A percentile compares a stretch with the other conserved stretches of the same genome.
These are phyloP conservation scores for Nesometra sesokonis DNA, from an alignment of 35 echinoderm and acorn worm genomes.

Conservation along the genomic window DNA sequence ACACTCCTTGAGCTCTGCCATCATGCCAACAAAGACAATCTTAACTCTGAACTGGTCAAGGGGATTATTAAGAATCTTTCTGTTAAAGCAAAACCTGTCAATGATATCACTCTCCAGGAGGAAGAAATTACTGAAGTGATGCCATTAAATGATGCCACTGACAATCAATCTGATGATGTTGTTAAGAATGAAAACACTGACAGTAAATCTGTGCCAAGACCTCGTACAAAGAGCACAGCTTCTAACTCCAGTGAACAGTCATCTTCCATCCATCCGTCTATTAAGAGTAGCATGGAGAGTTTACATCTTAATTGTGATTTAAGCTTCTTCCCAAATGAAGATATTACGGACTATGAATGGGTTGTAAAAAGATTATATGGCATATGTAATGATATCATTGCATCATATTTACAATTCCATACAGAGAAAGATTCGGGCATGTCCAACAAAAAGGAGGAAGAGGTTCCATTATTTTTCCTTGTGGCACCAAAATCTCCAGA, in stretches of 20 bases:
- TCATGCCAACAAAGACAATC: slow-evolving; percentile 52
- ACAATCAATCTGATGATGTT: background rate
- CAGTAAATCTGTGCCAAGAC: background rate
- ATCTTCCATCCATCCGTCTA: background rate
- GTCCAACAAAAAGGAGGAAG: slow-evolving; percentile 14
- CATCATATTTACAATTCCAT: slow-evolving; percentile 79
- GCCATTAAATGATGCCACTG: background rate
- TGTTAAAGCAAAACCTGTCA: background rate
- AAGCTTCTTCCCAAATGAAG: slow-evolving; percentile 49
- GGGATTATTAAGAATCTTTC: slow-evolving; percentile 34
- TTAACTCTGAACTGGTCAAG: slow-evolving; percentile 50
- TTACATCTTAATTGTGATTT: slow-evolving; percentile 61
- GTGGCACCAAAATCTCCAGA: slow-evolving; percentile 72
- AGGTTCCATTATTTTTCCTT: slow-evolving; percentile 80
- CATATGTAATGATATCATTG: slow-evolving; percentile 82
- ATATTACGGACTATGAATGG: slow-evolving; percentile 45
- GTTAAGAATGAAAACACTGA: background rate
- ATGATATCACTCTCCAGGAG: background rate
- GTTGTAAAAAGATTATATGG: slow-evolving; percentile 71
- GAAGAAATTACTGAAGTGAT: background rate
- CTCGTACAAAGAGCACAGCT: background rate
- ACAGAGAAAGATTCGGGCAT: slow-evolving; percentile 14
- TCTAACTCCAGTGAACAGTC: background rate
- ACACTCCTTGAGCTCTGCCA: slow-evolving; percentile 89
- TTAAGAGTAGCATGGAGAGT: slow-evolving; percentile 30